Base-by-base conservation (phyloP, 2,797 vertebrate genomes). In the Lophius americanus region DNA sequence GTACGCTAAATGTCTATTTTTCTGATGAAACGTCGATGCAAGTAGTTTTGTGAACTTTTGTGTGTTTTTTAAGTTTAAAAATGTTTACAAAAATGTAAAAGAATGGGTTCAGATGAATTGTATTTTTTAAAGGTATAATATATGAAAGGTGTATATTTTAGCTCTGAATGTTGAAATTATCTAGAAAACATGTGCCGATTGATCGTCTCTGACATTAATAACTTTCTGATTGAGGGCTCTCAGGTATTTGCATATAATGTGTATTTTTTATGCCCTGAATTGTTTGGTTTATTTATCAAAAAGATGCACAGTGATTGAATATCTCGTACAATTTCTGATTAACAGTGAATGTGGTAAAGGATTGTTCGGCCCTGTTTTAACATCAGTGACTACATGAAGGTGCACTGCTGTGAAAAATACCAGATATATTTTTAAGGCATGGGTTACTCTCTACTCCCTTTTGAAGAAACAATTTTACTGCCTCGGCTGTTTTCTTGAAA, bases 351-450 rank as follows among this genome's bases (percentile, higher is more conserved):
- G 58, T 73, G 76, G 72, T 81, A 35, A 64, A 79, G 47, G 50
- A 75, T 72, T 83, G 68, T 72, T 85, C 67, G 76, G 80, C 63
- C 74, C 64, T 78, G 61, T 78, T 75, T 78, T 37, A 59, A 78
- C 70, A 68, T 80, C 57, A 75, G n/a, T 80, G 65, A 81, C 79
- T 71, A 86, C 64, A 86, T 90, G 88, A 91, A 86, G 89, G 79
- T 74, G 77, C 79, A 89, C 81, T 88, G 86, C 82, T 88, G 90
- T 93, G 88, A 90, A 90, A 74, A 92, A 82, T 70, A 84, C 78
- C 79, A 70, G 90, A 88, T 90, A 86, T 84, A 90, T 92, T 92
- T 85, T 88, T 90, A 83, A 90, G 89, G 84, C 88, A 88, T 90
- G 87, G 89, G 82, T 82, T 90, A 90, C 85, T 91, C 85, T 91